Conservation (phyloP, 2,888 invertebrate genomes). For the Drosophila yooni region DNA sequence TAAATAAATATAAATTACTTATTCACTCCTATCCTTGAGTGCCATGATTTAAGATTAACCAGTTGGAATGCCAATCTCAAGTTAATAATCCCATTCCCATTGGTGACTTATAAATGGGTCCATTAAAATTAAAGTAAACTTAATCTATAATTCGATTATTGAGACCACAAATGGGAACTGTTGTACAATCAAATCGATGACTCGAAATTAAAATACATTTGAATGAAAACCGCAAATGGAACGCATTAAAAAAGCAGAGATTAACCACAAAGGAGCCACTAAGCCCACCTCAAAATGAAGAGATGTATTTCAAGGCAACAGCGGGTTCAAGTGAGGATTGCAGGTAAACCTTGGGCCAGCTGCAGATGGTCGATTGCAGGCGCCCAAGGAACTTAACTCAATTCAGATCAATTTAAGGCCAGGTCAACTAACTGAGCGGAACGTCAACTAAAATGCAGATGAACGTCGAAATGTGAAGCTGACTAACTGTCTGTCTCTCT, state of each 20-base stretch:
- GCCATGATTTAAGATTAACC: too few relatives aligned
- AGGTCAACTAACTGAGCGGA: conserved; percentile 18
- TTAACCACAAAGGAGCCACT: conserved; percentile 1
- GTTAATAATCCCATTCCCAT: not conserved
- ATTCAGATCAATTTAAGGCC: not conserved
- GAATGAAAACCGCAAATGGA: conserved; percentile 11
- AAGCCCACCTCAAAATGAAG: not conserved
- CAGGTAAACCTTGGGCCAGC: conserved; percentile 15
- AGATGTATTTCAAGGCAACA: conserved; percentile 1
- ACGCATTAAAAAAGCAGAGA: not conserved
- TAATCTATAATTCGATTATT: not conserved
- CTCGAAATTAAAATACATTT: not conserved
- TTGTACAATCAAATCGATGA: not conserved
- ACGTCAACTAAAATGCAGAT: conserved; percentile 63
- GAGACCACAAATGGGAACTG: conserved; percentile 1
- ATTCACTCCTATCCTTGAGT: too few relatives aligned
- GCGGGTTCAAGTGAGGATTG: not conserved
- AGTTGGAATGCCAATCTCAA: too few relatives aligned
- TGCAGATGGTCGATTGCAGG: conserved; percentile 38
- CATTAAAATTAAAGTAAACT: not conserved
- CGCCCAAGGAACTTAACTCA: conserved; percentile 21
- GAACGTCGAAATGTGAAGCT: conserved; percentile 31
- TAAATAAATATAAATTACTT: too few relatives aligned
- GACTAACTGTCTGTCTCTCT: conserved; percentile 22
- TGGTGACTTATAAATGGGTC: not conserved